A percentile compares a stretch with the other conserved stretches of the same genome.
These are phyloP conservation scores for Diabrotica undecimpunctata DNA, from an alignment of 1,140 invertebrate genomes.

Conservation along the genomic window DNA sequence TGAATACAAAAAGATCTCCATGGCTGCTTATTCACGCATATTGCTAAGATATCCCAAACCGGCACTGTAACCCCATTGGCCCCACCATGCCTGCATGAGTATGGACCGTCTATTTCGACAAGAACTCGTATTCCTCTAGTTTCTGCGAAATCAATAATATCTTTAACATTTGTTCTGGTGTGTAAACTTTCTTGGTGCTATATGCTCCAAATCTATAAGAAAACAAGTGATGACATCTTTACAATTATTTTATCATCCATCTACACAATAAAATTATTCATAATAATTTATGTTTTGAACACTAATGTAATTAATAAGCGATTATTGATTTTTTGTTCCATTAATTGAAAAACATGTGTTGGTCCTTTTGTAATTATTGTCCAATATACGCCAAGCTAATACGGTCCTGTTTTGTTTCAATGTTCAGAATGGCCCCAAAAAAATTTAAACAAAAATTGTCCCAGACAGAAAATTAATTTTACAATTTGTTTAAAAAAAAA, in stretches of 20 bases:
- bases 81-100: constrained; percentile 80
- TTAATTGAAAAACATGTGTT: too few relatives aligned
- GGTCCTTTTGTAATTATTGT: too few relatives aligned
- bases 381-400: too few relatives aligned
- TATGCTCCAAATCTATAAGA: constrained; percentile 64
- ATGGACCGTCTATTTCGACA: constrained; percentile 80
- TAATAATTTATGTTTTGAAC: too few relatives aligned
- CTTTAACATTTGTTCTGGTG: constrained; percentile 62
- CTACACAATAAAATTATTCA: too few relatives aligned
- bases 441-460: too few relatives aligned
- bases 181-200: constrained; percentile 65
- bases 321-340: too few relatives aligned
- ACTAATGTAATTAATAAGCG: too few relatives aligned
- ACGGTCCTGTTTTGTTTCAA: too few relatives aligned
- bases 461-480: too few relatives aligned
- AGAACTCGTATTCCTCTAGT: constrained; percentile 71
- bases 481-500: too few relatives aligned
- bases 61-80: constrained; percentile 70
- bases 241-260: not conserved
- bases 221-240: not conserved
- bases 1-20: constrained; percentile 75
- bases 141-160: constrained; percentile 68
- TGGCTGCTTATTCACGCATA: constrained; percentile 69
- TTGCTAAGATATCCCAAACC: constrained; percentile 65
- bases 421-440: too few relatives aligned